Evolutionary conservation across 2,888 invertebrate species (phyloP).

Genomic region (Acanthococcus lagerstroemiae): DNA sequence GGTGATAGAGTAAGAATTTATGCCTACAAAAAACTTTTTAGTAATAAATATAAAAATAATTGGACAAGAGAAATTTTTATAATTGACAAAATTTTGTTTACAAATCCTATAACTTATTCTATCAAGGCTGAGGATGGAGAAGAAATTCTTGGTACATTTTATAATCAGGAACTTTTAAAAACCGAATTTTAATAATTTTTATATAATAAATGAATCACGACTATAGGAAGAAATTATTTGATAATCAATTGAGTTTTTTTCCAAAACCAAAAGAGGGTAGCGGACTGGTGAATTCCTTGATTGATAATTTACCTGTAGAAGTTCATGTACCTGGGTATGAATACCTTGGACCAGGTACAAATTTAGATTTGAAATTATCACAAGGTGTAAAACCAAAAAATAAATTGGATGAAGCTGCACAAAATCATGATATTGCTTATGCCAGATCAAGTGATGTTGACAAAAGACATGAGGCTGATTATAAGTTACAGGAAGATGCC

Average conservation of each 20-base stretch:
- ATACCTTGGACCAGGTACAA: slow-evolving; percentile 1
- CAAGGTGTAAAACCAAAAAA: slow-evolving; percentile 3
- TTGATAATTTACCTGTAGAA: slow-evolving; percentile 2
- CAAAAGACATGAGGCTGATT: slow-evolving; percentile 26
- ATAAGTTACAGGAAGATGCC: slow-evolving; percentile 14
- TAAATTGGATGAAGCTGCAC: slow-evolving; percentile 6
- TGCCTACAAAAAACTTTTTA: background rate
- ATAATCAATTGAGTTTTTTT: background rate
- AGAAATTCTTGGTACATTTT: background rate
- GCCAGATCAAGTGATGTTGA: slow-evolving; percentile 6
- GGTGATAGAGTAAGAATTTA: slow-evolving; percentile 1
- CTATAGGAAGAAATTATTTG: background rate
- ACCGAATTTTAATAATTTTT: slow-evolving; percentile 2
- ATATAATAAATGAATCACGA: slow-evolving; percentile 3
- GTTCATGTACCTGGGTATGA: slow-evolving; percentile 1
- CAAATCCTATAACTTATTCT: background rate
- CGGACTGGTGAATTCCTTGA: background rate
- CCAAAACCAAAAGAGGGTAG: slow-evolving; percentile 1
- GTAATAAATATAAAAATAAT: background rate
- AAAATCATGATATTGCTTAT: slow-evolving; percentile 18
- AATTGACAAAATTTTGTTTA: background rate
- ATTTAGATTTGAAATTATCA: slow-evolving; percentile 16
- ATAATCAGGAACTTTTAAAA: background rate
- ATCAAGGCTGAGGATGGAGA: slow-evolving; percentile 2
- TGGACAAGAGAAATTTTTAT: background rate